Evolutionary conservation across 2,113 vertebrate genomes (phyloP).

Genomic region (Spilogale gracilis): DNA sequence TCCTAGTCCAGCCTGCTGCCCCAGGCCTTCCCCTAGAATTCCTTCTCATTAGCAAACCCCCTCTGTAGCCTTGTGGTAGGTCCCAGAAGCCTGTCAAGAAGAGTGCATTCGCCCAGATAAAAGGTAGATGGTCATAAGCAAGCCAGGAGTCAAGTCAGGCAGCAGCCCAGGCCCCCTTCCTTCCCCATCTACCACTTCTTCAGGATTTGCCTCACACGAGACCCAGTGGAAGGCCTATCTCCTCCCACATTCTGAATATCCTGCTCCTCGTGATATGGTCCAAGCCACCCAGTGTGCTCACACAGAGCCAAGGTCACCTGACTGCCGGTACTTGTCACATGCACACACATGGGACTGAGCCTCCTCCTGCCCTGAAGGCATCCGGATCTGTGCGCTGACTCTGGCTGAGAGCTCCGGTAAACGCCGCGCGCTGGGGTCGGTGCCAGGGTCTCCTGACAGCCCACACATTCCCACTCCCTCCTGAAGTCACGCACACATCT

Average conservation of each 20-base stretch:
- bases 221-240: background rate
- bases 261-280: background rate
- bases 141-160: background rate
- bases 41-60: background rate
- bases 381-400: background rate
- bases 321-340: background rate
- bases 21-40: rapidly evolving
- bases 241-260: background rate
- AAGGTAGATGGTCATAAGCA: background rate
- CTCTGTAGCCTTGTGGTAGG: background rate
- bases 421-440: background rate
- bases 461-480: background rate
- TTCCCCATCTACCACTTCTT: no score
- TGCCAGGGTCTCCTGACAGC: background rate
- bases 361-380: background rate
- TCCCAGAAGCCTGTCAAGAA: background rate
- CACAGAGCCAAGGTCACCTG: background rate
- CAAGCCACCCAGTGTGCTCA: conserved; percentile 4
- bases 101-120: background rate
- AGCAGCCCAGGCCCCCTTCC: background rate
- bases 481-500: background rate
- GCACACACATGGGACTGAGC: background rate
- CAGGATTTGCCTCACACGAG: rapidly evolving
- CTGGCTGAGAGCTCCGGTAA: background rate
- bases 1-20: background rate